Evolutionary conservation across 2,113 vertebrate species (phyloP).

Genomic region (Festucalex cinctus): DNA sequence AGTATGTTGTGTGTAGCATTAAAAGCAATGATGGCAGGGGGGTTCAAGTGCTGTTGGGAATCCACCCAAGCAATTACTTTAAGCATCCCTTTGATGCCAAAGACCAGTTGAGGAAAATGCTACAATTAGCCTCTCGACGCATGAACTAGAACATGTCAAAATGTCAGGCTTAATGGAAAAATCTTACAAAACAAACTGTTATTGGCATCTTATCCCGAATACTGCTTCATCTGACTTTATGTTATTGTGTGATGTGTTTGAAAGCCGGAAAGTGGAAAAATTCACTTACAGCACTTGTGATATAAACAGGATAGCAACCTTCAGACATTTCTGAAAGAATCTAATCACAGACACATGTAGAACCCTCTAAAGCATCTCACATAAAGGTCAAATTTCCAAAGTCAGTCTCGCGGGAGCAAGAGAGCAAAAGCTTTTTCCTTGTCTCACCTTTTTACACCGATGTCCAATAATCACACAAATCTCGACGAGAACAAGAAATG

Average conservation of each 20-base stretch:
- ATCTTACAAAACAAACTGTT: slow-evolving; percentile 51
- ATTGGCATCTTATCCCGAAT: slow-evolving; percentile 22
- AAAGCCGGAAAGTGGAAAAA: slow-evolving; percentile 4
- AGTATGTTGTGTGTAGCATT: slow-evolving; percentile 38
- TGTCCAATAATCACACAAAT: slow-evolving; percentile 29
- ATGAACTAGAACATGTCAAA: slow-evolving; percentile 38
- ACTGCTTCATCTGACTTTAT: slow-evolving; percentile 14
- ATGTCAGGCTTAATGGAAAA: slow-evolving; percentile 52
- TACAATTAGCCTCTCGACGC: slow-evolving; percentile 50
- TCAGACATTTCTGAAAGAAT: slow-evolving; percentile 26
- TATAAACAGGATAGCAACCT: background rate
- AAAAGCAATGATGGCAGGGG: slow-evolving; percentile 30
- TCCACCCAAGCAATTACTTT: slow-evolving; percentile 62
- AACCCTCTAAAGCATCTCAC: slow-evolving; percentile 20
- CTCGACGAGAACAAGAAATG: slow-evolving; percentile 11
- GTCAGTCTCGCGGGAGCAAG: slow-evolving; percentile 15
- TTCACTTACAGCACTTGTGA: background rate
- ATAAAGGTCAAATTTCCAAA: slow-evolving; percentile 24
- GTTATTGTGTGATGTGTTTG: slow-evolving; percentile 14
- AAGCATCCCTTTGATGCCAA: slow-evolving; percentile 56
- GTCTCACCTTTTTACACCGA: slow-evolving; percentile 12
- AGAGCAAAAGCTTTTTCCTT: slow-evolving; percentile 25
- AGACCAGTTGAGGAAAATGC: slow-evolving; percentile 53
- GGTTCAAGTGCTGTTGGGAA: slow-evolving; percentile 53
- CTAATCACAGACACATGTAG: slow-evolving; percentile 29